A percentile compares a stretch with the other conserved stretches of the same genome.
Conservation (phyloP, 2,797 vertebrate genomes). For the Thripadectes ignobilis region DNA sequence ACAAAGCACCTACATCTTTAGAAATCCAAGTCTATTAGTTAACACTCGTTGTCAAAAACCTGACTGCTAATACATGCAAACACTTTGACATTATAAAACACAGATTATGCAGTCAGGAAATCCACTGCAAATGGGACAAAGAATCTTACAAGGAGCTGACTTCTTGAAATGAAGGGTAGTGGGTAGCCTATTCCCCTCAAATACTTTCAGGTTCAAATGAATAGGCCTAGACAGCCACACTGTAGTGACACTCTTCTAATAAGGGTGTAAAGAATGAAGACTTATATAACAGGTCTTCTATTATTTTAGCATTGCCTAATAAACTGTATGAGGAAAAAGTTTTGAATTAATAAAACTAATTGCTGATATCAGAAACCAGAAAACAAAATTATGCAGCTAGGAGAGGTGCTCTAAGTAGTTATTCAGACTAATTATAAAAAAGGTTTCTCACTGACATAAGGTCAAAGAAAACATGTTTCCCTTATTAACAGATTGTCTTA, state of each 20-base stretch:
- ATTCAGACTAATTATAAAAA: not conserved
- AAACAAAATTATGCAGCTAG: not conserved
- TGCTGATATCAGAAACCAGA: not conserved
- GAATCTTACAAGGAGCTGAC: not conserved
- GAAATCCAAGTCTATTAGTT: not conserved
- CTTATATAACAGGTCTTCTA: not conserved
- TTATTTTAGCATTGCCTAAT: not conserved
- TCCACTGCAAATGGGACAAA: not conserved
- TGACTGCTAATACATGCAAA: not conserved
- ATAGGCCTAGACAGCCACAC: not conserved
- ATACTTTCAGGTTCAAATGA: not conserved
- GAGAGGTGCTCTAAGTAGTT: not conserved
- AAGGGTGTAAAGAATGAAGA: not conserved
- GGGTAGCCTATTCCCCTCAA: not conserved
- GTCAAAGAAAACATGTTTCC: not conserved
- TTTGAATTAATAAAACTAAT: not conserved
- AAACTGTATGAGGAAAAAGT: not conserved
- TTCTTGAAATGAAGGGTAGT: not conserved
- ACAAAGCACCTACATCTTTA: accelerated
- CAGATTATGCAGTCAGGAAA: not conserved
- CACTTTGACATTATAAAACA: not conserved
- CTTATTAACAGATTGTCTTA: not conserved
- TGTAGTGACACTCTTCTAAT: not conserved
- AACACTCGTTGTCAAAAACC: not conserved
- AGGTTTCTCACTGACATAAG: not conserved